Evolutionary conservation across 2,797 vertebrate genomes (phyloP), one percentile per base, ranked within the genome.

Genomic region (Fringilla coelebs): DNA sequence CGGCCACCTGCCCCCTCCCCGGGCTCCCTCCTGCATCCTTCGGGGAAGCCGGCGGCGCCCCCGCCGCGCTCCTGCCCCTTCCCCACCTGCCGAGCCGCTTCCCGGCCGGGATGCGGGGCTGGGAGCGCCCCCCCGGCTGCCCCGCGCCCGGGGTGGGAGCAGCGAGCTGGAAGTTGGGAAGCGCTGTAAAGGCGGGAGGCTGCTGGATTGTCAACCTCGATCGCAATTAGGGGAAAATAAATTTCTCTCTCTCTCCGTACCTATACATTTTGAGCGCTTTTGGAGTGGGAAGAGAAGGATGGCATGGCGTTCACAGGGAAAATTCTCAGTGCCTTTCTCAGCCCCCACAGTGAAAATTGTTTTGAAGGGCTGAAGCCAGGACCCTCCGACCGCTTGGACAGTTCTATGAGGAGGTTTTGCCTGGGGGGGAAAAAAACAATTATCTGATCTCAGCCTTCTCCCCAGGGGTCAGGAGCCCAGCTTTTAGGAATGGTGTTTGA

Each of bases 401-500:
- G 65, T 72, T 67, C 13, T 52, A 60, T 66, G 68, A 63, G 51
- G 49, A 58, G 71, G 32, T 85, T 88, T 88, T 73, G 67, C 67
- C 84, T 45, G 54, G 26, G 36, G n/a, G 1, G 0, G 38, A 17
- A 19, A 25, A 41, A 48, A 41, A 3, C 1, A 67, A 36, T 52
- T 31, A 7, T 5, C 5, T 57, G 65, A 40, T 85, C 76, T 88
- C 57, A 76, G 61, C 46, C 71, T 70, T 79, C 80, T 82, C 85
- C 68, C 60, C 71, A 41, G 75, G 79, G 77, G 61, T 87, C 43
- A 66, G 62, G 26, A 89, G 40, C 65, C 62, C 22, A 9, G 87
- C 85, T 74, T 85, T 92, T 63, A 55, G 93, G 92, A 93, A 92
- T 80, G 71, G 85, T 81, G 78, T 92, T 90, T 96, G 96, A 96